Evolutionary conservation across 2,888 invertebrate genomes (phyloP), one percentile per base, ranked within the genome.

Genomic region (Epiblema foenella): DNA sequence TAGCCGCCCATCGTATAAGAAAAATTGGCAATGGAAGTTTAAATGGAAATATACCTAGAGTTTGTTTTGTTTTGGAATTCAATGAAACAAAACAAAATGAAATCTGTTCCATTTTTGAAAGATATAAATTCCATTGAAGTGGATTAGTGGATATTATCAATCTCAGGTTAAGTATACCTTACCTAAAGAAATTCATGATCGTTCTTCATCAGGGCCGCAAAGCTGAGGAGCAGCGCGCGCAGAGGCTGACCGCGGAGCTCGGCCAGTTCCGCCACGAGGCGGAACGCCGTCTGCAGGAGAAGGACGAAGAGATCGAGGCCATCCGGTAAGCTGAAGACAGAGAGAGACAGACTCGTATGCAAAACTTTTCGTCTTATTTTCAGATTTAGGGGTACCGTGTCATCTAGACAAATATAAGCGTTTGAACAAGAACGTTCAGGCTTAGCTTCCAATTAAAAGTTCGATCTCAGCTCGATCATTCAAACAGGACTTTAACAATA

Each of bases 261-360:
- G 97, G 96, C 79, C 97, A 97, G 93, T 97, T 98, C 95, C 97
- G 99, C 84, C 98, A 98, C 89, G 99, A 99, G 85, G 97, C 98
- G 87, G 99, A 99, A 94, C 98, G 98, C 90, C 97, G 99, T 85
- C 95, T 99, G 83, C 96, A 97, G 79, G 99, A 99, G 95, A 99
- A 99, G 95, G 99, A 99, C 82, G 99, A 99, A 89, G 99, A 99
- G 94, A 96, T 99, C 87, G 99, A 99, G 94, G 94, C 96, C 81
- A 97, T 99, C 89, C 98, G 99, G 99, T 99, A 92, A 96, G 97
- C 80, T 39, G 29, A 18, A 54, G 18, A 33, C 17, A 65, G 29
- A 42, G 49, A 20, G 29, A 63, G 46, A n/a, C n/a, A 46, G 7
- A 46, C 12, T 15, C 42, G 42, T 0, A 15, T 42, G 15, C 15